Evolutionary conservation across 2,797 vertebrate genomes (phyloP).

Genomic region (Tragopan temminckii): DNA sequence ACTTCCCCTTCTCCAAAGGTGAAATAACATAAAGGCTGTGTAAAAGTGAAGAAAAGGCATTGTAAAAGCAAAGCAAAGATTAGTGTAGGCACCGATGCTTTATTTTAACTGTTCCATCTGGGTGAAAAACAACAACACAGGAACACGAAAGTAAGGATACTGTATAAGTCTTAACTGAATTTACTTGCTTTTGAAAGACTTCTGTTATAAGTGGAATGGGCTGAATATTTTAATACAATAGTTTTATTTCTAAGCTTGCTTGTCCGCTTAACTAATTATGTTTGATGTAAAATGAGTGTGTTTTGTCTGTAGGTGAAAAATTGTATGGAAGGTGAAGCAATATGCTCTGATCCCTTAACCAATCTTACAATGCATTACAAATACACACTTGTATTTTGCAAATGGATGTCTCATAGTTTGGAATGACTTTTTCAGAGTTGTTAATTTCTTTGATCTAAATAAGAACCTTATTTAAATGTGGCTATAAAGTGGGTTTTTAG

Average conservation of each 20-base stretch:
- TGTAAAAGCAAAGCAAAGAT: conserved; percentile 43
- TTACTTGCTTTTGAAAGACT: conserved; percentile 45
- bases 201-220: neutral
- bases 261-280: conserved; percentile 16
- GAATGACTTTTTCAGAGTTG: conserved; percentile 66
- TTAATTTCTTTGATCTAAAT: conserved; percentile 75
- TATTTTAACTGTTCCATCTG: neutral
- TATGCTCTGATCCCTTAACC: conserved; percentile 10
- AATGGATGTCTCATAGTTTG: conserved; percentile 68
- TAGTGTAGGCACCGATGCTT: conserved; percentile 26
- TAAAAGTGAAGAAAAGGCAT: conserved; percentile 2
- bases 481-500: conserved; percentile 64
- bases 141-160: neutral
- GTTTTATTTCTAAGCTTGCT: conserved; percentile 31
- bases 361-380: neutral
- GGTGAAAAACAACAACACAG: neutral
- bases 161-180: conserved; percentile 33
- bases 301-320: conserved; percentile 46
- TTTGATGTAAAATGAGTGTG: conserved; percentile 1
- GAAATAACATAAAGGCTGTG: neutral
- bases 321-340: conserved; percentile 7
- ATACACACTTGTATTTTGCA: conserved; percentile 48
- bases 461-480: conserved; percentile 64
- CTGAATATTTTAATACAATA: conserved; percentile 8
- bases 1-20: conserved; percentile 1